A percentile compares a stretch with the other conserved stretches of the same genome.
These are phyloP conservation scores for Strigamia maritima DNA, from an alignment of 2,888 invertebrate genomes.

Conservation along the genomic window DNA sequence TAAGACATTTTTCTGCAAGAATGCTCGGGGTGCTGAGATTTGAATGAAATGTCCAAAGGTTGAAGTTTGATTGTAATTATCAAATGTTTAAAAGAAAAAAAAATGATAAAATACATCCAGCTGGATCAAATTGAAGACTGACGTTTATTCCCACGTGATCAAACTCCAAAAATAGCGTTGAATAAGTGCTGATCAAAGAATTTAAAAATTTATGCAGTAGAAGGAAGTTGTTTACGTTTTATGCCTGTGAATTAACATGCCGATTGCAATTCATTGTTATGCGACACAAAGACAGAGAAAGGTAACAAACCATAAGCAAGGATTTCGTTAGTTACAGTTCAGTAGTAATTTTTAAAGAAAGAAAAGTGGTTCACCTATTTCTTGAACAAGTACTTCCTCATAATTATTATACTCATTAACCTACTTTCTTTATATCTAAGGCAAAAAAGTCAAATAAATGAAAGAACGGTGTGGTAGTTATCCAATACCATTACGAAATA, in stretches of 20 bases:
- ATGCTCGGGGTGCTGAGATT: not conserved
- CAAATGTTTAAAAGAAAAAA: not conserved
- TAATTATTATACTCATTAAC: not conserved
- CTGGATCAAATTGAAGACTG: not conserved
- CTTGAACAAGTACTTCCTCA: not conserved
- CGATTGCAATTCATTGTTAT: not conserved
- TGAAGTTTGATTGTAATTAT: not conserved
- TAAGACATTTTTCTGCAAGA: too few relatives aligned
- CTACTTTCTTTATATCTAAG: not conserved
- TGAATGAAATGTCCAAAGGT: constrained; percentile 1
- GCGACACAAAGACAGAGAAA: not conserved
- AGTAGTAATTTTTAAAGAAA: not conserved
- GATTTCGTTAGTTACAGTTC: not conserved
- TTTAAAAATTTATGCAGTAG: not conserved
- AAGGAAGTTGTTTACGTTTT: not conserved
- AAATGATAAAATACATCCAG: not conserved
- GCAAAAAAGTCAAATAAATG: not conserved
- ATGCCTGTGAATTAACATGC: not conserved
- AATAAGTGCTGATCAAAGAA: not conserved
- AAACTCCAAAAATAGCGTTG: too few relatives aligned
- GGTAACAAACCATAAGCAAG: not conserved
- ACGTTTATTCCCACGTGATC: too few relatives aligned
- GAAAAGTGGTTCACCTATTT: constrained; percentile 5
- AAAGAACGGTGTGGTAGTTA: not conserved
- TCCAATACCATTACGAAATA: not conserved